Base-by-base conservation (phyloP, 2,797 vertebrate species). In the Gadopsis marmoratus region DNA sequence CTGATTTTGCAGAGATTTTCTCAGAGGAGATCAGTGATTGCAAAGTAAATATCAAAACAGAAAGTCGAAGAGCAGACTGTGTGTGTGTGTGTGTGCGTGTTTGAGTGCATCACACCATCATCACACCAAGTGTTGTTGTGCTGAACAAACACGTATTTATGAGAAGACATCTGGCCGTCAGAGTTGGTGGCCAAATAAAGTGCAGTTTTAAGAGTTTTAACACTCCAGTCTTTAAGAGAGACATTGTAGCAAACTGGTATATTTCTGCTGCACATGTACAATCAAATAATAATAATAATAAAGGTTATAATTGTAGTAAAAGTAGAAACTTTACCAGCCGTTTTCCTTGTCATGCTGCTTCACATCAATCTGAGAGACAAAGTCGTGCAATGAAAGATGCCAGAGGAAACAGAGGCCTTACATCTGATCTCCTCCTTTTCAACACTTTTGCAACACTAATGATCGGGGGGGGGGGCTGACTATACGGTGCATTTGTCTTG, bases 401-500 rank as follows among this genome's bases (percentile, higher is more conserved):
- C 43, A 23, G 31, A 78, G 58, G 75, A 81, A 76, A 64, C 17
- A 13, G 31, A 58, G 75, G 66, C 56, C 59, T 47, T 2, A n/a
- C 43, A 67, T 16, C 58, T 65, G 45, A 64, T 78, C 75, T 76
- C 45, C 71, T 62, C 29, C 50, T 59, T 70, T 76, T 78, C 70
- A 69, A 79, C 56, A 33, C 77, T 78, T 11, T 31, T 45, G 10
- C 50, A 29, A 29, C 43, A 41, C 56, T 78, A 79, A 78, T 59
- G 64, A 71, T 69, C 67, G 7, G 23, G 1, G 19, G 4, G 4
- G 7, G 23, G 6, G 63, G 51, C 3, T 16, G 2, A 29, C 17
- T 66, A 41, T 48, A 68, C 45, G 11, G 5, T 69, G 59, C 72
- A 83, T 85, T 87, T 48, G 59, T 89, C 86, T 90, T 84, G 71